Evolutionary conservation across 1,140 invertebrate genomes (phyloP), one percentile per base, ranked within the genome.

Genomic region (Hylaeus anthracinus): DNA sequence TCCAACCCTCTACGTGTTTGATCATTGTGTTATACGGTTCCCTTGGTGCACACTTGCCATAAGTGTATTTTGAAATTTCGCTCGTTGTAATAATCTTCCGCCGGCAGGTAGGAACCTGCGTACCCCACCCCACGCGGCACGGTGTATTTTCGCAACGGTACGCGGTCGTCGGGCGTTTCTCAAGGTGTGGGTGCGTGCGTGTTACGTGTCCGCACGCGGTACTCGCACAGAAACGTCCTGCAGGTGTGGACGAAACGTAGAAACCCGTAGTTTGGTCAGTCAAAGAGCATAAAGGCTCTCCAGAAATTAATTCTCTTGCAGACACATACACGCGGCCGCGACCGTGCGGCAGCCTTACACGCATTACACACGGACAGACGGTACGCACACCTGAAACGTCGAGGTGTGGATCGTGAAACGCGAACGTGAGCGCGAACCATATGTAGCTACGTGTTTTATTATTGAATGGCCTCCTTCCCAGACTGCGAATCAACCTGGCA

Each of bases 381-480:
- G 48, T 43, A 43, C 79, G 53, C n/a, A 43, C n/a, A 45, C 14
- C 1, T 15, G 26, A 48, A 3, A 51, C 43, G 66, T 56, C 43
- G 66, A 84, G 64, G 70, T 84, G 82, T 85, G 78, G 72, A 58
- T 63, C 84, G 73, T 63, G 79, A 82, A 0, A 73, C 76, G 76
- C 79, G 61, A 60, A 60, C 67, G 72, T 70, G 80, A 79, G 79
- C 86, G 83, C 82, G 88, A 81, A 72, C 76, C 83, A 82, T 83
- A 86, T 86, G 81, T 82, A 87, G 88, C 86, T 90, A 88, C 89
- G 89, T 90, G 91, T 93, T 93, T 93, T 93, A 93, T 92, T 93
- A 93, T 93, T 93, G 92, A 93, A 93, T 91, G 89, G 89, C 88
- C 91, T 93, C 89, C 92, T 92, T 93, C 87, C 89, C 88, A 88